A percentile compares a stretch with the other conserved stretches of the same genome.
Conservation (phyloP, 2,113 vertebrate species). For the Cheirogaleus medius region DNA sequence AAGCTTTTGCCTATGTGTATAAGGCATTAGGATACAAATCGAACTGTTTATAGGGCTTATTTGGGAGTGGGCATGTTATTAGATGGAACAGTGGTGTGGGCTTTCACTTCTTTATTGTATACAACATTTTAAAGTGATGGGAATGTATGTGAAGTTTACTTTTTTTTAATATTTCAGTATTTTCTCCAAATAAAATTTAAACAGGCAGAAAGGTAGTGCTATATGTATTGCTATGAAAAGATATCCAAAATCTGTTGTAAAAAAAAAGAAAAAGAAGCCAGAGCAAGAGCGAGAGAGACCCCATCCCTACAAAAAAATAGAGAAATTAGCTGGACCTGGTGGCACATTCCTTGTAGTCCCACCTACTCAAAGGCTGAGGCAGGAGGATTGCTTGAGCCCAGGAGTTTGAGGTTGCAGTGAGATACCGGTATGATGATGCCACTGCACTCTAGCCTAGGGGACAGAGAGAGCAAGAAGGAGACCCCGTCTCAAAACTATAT, state of each 20-base stretch:
- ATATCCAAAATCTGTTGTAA: background rate
- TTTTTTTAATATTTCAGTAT: background rate
- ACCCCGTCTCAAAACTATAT: background rate
- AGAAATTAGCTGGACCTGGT: too few relatives aligned
- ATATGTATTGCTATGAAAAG: background rate
- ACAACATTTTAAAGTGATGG: background rate
- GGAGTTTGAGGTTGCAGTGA: too few relatives aligned
- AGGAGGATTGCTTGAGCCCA: too few relatives aligned
- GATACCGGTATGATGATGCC: too few relatives aligned
- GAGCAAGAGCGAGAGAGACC: too few relatives aligned
- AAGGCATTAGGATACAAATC: background rate
- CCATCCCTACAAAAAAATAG: too few relatives aligned
- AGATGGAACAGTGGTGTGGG: background rate
- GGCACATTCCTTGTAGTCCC: too few relatives aligned
- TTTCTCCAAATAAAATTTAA: background rate
- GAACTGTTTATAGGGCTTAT: background rate
- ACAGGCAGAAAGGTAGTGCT: background rate
- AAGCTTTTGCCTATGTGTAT: background rate
- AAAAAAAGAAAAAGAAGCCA: background rate
- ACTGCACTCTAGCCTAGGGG: too few relatives aligned
- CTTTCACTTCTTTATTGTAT: constrained; percentile 8
- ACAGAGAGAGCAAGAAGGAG: background rate
- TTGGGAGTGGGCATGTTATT: background rate
- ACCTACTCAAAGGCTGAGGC: too few relatives aligned
- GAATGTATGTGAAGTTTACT: background rate